Conservation (phyloP, 2,113 vertebrate species). For the Periophthalmus modestus region DNA sequence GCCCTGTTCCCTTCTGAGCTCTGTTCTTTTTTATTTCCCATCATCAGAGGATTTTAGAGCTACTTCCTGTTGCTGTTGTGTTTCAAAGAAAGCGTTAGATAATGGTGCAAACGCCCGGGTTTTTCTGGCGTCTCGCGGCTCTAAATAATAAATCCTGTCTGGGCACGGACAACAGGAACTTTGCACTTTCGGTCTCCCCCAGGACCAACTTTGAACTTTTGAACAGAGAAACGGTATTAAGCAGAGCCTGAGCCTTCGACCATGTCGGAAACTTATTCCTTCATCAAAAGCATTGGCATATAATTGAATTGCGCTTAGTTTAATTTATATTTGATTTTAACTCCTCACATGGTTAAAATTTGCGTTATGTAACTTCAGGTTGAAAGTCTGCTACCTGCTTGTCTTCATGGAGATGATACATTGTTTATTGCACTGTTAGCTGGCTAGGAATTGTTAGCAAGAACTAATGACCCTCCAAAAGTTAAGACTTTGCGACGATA, state of each 20-base stretch:
- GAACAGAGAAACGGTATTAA: neutral
- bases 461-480: too few relatives aligned
- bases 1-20: neutral
- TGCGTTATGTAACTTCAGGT: too few relatives aligned
- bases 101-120: slow-evolving; percentile 10
- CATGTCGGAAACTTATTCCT: neutral
- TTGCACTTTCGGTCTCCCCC: neutral
- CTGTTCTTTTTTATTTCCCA: neutral
- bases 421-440: too few relatives aligned
- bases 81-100: slow-evolving; percentile 8
- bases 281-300: neutral
- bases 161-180: neutral
- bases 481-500: too few relatives aligned
- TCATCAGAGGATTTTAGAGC: slow-evolving; percentile 5
- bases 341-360: neutral
- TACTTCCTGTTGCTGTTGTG: neutral
- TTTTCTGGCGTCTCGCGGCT: neutral
- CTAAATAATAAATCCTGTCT: slow-evolving; percentile 10
- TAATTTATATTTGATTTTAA: neutral
- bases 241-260: neutral
- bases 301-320: neutral
- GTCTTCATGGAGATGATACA: too few relatives aligned
- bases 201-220: neutral
- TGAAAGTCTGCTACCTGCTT: too few relatives aligned
- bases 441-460: too few relatives aligned